These are phyloP conservation scores for Nasonovia ribisnigri DNA, from an alignment of 2,888 invertebrate species.

Conservation along the genomic window DNA sequence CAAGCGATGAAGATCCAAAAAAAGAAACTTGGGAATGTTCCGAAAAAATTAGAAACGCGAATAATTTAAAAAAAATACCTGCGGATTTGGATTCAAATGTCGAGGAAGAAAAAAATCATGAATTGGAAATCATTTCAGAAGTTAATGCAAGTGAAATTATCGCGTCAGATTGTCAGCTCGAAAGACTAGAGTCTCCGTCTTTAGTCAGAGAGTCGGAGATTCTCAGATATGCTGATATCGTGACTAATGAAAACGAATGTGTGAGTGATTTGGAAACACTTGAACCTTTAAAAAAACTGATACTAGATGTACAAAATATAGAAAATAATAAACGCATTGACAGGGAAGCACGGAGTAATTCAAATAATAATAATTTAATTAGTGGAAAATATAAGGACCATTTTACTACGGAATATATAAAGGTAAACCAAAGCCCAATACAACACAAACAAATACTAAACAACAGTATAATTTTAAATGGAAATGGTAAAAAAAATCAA, in stretches of 20 bases:
- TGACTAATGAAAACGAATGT: constrained; percentile 41
- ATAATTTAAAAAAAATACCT: not conserved
- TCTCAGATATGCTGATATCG: constrained; percentile 14
- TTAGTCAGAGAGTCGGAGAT: constrained; percentile 38
- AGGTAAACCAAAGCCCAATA: not conserved
- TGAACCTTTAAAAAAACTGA: not conserved
- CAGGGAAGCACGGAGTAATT: not conserved
- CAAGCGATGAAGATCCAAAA: constrained; percentile 67
- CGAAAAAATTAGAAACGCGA: not conserved
- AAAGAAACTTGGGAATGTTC: constrained; percentile 21
- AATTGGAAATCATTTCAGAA: not conserved
- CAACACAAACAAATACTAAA: not conserved
- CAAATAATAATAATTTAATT: constrained; percentile 1
- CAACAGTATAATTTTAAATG: not conserved
- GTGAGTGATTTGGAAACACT: constrained; percentile 24
- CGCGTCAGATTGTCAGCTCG: not conserved
- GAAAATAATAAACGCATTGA: not conserved
- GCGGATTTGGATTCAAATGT: not conserved
- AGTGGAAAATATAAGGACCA: not conserved
- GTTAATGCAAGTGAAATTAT: not conserved
- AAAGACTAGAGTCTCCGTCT: constrained; percentile 53
- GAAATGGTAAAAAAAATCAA: not conserved
- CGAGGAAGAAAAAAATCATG: not conserved
- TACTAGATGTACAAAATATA: not conserved
- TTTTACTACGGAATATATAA: not conserved